These are phyloP conservation scores for Drosophila repleta DNA, from an alignment of 1,140 invertebrate species.

Conservation along the genomic window DNA sequence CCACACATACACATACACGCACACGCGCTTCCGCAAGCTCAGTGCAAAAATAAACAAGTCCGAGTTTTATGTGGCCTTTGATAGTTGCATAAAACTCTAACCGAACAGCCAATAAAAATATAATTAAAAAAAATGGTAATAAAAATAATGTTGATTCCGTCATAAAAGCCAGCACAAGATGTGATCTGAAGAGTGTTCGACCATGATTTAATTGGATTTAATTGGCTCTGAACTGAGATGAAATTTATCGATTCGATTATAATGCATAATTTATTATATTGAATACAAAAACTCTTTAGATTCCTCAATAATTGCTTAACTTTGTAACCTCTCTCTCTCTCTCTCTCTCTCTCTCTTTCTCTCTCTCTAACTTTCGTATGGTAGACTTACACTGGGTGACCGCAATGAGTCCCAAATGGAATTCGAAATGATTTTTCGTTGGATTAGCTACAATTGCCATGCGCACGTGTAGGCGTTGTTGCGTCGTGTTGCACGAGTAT, in stretches of 20 bases:
- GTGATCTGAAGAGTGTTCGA: neutral
- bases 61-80: conserved; percentile 48
- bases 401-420: conserved; percentile 48
- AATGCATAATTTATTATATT: neutral
- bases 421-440: conserved; percentile 39
- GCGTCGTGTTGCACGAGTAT: conserved; percentile 31
- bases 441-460: conserved; percentile 36
- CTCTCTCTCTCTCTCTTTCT: neutral
- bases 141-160: conserved; percentile 27
- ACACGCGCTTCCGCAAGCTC: neutral
- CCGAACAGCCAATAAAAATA: conserved; percentile 42
- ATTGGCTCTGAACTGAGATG: neutral
- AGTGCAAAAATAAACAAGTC: conserved; percentile 4
- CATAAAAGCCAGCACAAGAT: neutral
- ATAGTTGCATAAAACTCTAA: conserved; percentile 27
- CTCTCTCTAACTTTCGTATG: neutral
- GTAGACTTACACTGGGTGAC: conserved; percentile 18
- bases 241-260: neutral
- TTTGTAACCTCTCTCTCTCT: neutral
- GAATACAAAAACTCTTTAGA: too few species aligned
- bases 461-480: conserved; percentile 26
- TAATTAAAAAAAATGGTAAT: conserved; percentile 63
- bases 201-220: neutral
- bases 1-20: neutral
- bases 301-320: neutral